A percentile compares a stretch with the other conserved stretches of the same genome.
These are phyloP conservation scores for Ichneumoninae sp. DNA, from an alignment of 2,888 invertebrate genomes.

Conservation along the genomic window DNA sequence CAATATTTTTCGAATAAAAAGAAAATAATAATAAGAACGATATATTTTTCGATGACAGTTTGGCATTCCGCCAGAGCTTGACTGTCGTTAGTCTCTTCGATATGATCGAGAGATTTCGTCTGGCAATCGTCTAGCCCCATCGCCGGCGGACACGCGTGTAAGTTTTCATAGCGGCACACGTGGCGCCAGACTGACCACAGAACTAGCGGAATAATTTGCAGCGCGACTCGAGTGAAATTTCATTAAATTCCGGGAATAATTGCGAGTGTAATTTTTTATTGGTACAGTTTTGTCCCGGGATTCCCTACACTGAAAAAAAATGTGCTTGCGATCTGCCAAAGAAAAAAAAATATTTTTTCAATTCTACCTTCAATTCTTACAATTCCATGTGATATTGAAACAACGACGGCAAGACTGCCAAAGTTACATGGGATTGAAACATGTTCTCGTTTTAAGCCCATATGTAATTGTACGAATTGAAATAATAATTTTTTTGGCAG, in stretches of 20 bases:
- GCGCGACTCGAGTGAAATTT: background rate
- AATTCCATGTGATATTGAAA: too few species aligned
- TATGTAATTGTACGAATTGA: too few species aligned
- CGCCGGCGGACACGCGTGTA: background rate
- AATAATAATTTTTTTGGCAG: too few species aligned
- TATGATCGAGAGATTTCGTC: slow-evolving; percentile 7
- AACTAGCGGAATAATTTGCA: background rate
- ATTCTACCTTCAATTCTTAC: too few species aligned
- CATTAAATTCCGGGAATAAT: background rate
- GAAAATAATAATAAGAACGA: background rate
- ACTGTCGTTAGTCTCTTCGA: background rate
- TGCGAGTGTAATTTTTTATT: background rate
- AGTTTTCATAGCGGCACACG: background rate
- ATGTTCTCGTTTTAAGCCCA: too few species aligned
- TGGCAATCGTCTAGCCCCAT: background rate
- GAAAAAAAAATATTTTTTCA: too few species aligned
- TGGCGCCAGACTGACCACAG: background rate
- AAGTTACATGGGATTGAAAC: too few species aligned
- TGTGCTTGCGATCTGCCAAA: too few species aligned
- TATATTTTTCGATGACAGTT: background rate
- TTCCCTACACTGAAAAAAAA: background rate
- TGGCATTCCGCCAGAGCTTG: background rate
- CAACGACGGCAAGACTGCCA: too few species aligned
- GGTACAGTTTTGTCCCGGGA: background rate
- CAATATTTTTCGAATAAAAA: background rate